Evolutionary conservation across 1,140 invertebrate species (phyloP).

Genomic region (Atta colombica): DNA sequence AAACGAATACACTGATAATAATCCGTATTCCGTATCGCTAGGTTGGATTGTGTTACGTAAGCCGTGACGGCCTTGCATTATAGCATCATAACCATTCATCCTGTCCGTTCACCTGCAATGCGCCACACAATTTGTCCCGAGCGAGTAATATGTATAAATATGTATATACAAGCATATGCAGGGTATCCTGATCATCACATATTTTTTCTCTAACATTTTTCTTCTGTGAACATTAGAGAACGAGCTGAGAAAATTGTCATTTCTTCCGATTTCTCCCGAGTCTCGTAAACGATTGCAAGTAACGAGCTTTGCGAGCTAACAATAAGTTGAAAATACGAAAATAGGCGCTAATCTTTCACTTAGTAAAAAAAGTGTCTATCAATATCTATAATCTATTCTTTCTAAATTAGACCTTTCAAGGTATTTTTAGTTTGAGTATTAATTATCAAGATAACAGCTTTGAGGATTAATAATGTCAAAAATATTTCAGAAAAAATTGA

Average conservation of each 20-base stretch:
- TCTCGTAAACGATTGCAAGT: neutral
- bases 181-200: neutral
- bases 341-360: neutral
- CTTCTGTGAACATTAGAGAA: neutral
- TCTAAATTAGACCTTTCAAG: neutral
- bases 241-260: slow-evolving; percentile 28
- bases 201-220: neutral
- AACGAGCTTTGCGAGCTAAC: neutral
- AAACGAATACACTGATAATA: slow-evolving; percentile 79
- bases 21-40: slow-evolving; percentile 80
- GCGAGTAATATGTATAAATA: slow-evolving; percentile 52
- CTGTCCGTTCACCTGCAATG: slow-evolving; percentile 84
- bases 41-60: slow-evolving; percentile 81
- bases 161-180: slow-evolving; percentile 13
- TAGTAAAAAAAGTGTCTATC: neutral
- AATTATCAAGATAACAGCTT: neutral
- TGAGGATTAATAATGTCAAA: neutral
- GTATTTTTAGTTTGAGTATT: neutral
- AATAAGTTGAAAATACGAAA: neutral
- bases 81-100: slow-evolving; percentile 84
- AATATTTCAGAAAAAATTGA: neutral
- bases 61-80: slow-evolving; percentile 82
- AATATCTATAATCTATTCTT: neutral
- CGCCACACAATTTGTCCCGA: slow-evolving; percentile 79
- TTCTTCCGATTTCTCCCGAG: neutral